These are phyloP conservation scores for Seira musarum DNA, from an alignment of 2,888 invertebrate species.

Conservation along the genomic window DNA sequence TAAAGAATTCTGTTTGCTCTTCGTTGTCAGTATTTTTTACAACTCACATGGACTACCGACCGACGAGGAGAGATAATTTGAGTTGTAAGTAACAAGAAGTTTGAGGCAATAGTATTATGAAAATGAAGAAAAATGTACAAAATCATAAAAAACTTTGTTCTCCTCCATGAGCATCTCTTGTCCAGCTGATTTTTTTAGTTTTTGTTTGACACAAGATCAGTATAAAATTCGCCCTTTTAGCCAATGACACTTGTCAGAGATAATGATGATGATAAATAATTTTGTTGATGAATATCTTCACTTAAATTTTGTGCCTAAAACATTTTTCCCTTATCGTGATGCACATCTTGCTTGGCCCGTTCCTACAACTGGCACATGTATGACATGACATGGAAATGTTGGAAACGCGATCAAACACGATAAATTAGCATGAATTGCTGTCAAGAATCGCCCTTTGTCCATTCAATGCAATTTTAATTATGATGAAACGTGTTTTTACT, in stretches of 20 bases:
- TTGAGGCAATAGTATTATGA: neutral
- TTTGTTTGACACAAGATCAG: too few relatives aligned
- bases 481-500: neutral
- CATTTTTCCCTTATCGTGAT: neutral
- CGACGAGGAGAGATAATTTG: neutral
- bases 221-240: too few relatives aligned
- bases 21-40: neutral
- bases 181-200: slow-evolving; percentile 20
- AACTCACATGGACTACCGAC: too few relatives aligned
- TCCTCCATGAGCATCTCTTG: slow-evolving; percentile 17
- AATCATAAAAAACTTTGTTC: slow-evolving; percentile 2
- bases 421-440: slow-evolving; percentile 14
- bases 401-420: too few relatives aligned
- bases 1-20: neutral
- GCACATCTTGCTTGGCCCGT: too few relatives aligned
- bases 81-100: neutral
- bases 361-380: too few relatives aligned
- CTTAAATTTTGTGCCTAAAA: neutral
- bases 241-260: neutral
- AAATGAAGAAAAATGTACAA: neutral
- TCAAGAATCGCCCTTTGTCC: slow-evolving; percentile 26
- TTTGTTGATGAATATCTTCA: slow-evolving; percentile 2
- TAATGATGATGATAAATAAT: slow-evolving; percentile 13
- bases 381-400: too few relatives aligned
- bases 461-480: slow-evolving; percentile 34